These are phyloP conservation scores for Xenopus petersii DNA, from an alignment of 2,797 vertebrate species.

Conservation along the genomic window DNA sequence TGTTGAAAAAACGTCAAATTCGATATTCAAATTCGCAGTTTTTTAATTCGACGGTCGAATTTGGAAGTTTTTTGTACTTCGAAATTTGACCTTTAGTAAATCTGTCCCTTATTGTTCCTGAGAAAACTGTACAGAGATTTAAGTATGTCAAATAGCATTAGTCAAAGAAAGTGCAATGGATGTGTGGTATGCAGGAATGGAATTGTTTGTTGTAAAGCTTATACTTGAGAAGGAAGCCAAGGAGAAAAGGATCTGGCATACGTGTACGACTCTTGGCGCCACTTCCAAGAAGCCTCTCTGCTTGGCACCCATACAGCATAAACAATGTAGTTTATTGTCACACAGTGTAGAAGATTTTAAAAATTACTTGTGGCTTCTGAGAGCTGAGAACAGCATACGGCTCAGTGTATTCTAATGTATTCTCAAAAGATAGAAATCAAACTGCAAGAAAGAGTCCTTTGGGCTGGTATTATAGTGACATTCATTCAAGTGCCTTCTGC, in stretches of 20 bases:
- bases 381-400: neutral
- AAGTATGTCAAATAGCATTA: too few relatives aligned
- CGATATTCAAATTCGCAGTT: too few relatives aligned
- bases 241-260: slow-evolving; percentile 23
- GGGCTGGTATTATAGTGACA: neutral
- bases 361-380: slow-evolving; percentile 6
- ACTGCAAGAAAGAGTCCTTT: neutral
- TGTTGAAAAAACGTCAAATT: too few relatives aligned
- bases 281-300: slow-evolving; percentile 13
- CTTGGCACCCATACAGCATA: slow-evolving; percentile 39
- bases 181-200: neutral
- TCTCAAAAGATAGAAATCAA: neutral
- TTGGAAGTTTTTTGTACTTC: too few relatives aligned
- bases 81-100: too few relatives aligned
- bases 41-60: too few relatives aligned
- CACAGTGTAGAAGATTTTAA: slow-evolving; percentile 28
- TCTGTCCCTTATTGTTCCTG: too few relatives aligned
- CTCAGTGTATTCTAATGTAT: neutral
- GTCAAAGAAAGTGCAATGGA: neutral
- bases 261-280: slow-evolving; percentile 18
- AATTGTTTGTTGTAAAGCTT: slow-evolving; percentile 6
- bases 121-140: too few relatives aligned
- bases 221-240: slow-evolving; percentile 4
- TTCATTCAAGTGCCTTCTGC: neutral
- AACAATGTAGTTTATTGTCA: slow-evolving; percentile 40